phyloP scores from a whole-genome alignment of 2,797 vertebrate species.

The Dallia pectoralis region DNA sequence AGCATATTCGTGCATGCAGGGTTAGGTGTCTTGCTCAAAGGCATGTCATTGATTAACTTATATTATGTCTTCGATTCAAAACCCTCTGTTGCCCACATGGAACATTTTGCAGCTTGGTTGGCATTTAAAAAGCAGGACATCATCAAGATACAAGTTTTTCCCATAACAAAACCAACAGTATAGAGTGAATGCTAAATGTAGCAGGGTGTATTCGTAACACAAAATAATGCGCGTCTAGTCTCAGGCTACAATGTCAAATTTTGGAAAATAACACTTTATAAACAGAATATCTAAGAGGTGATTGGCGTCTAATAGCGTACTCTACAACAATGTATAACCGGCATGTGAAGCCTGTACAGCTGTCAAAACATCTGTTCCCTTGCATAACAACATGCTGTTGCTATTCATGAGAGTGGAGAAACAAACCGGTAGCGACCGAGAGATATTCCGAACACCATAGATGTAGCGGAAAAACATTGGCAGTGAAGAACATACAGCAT shows the following conservation, averaged over 20 bases:
- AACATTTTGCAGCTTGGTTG: background rate
- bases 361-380: background rate
- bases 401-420: background rate
- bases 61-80: no score
- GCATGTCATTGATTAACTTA: no score
- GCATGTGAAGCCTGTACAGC: background rate
- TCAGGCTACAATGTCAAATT: background rate
- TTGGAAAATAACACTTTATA: background rate
- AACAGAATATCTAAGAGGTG: background rate
- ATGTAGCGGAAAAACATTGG: background rate
- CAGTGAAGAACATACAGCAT: background rate
- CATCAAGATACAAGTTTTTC: background rate
- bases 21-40: no score
- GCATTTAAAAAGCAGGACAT: background rate
- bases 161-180: background rate
- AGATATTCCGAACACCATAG: background rate
- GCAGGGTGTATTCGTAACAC: background rate
- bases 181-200: background rate
- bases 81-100: no score
- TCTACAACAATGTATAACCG: background rate
- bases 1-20: no score
- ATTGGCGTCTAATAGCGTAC: background rate
- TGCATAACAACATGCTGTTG: background rate
- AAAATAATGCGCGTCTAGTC: background rate
- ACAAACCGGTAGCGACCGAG: background rate